phyloP scores from a whole-genome alignment of 2,888 invertebrate species.

The Tachina fera region DNA sequence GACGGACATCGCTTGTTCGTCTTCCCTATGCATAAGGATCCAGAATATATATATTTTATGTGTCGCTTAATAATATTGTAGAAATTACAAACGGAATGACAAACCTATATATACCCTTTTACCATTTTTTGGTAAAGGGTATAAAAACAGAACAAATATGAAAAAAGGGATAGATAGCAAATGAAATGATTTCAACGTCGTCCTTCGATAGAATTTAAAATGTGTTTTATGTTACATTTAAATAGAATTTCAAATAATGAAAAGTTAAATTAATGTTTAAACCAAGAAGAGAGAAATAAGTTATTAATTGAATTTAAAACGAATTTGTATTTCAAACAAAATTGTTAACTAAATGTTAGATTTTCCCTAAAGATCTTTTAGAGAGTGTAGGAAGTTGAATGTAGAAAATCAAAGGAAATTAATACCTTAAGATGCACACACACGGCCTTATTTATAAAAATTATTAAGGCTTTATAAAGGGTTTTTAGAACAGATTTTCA shows the following conservation, averaged over 20 bases:
- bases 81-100: too few species aligned
- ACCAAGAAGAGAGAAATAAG: background rate
- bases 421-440: background rate
- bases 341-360: background rate
- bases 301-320: conserved; percentile 13
- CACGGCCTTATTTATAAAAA: too few species aligned
- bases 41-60: too few species aligned
- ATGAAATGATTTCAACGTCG: conserved; percentile 42
- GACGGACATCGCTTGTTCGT: too few species aligned
- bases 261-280: conserved; percentile 30
- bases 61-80: too few species aligned
- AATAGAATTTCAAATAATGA: conserved; percentile 17
- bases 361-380: background rate
- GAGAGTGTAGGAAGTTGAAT: background rate
- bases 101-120: too few species aligned
- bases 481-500: too few species aligned
- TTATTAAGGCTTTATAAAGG: too few species aligned
- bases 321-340: background rate
- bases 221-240: conserved; percentile 5
- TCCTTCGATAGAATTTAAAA: conserved; percentile 25
- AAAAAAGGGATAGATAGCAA: background rate
- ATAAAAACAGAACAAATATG: conserved; percentile 24
- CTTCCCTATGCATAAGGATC: too few species aligned
- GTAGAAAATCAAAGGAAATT: background rate
- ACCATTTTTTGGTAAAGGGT: too few species aligned